A percentile compares a stretch with the other conserved stretches of the same genome.
Evolutionary conservation across 2,797 vertebrate species (phyloP).

Genomic region (Todus mexicanus): DNA sequence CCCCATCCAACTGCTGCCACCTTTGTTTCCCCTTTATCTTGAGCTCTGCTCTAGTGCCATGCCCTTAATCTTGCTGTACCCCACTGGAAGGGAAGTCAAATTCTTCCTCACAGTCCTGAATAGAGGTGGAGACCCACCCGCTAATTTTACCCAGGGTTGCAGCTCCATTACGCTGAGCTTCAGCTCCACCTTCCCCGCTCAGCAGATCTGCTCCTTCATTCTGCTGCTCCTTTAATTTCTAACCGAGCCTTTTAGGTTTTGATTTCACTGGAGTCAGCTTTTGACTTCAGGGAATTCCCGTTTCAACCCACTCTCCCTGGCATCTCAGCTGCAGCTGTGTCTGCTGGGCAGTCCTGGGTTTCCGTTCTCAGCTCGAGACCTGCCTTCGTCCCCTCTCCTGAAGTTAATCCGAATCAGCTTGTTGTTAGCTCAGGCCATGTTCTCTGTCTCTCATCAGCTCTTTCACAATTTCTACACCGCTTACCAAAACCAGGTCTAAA

Average conservation of each 20-base stretch:
- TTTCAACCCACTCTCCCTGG: background rate
- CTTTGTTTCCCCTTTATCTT: background rate
- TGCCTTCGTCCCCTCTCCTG: background rate
- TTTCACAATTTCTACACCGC: background rate
- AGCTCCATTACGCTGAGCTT: background rate
- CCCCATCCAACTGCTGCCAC: background rate
- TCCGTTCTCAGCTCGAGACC: background rate
- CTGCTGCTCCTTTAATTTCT: background rate
- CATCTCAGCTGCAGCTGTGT: background rate
- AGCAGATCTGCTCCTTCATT: background rate
- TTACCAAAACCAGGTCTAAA: slow-evolving; percentile 35
- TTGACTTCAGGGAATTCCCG: background rate
- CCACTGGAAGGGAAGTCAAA: background rate
- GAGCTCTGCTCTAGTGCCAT: background rate
- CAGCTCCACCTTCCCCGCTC: background rate
- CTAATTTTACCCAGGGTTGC: background rate
- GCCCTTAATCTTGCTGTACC: background rate
- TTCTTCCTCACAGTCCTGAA: background rate
- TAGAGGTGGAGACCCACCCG: background rate
- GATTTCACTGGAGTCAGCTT: background rate
- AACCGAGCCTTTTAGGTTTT: background rate
- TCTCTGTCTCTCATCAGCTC: background rate
- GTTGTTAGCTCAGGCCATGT: background rate
- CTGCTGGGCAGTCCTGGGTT: background rate
- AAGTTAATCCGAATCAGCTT: background rate